Evolutionary conservation across 1,140 invertebrate genomes (phyloP).

Genomic region (Brachionus asplanchnoidis): DNA sequence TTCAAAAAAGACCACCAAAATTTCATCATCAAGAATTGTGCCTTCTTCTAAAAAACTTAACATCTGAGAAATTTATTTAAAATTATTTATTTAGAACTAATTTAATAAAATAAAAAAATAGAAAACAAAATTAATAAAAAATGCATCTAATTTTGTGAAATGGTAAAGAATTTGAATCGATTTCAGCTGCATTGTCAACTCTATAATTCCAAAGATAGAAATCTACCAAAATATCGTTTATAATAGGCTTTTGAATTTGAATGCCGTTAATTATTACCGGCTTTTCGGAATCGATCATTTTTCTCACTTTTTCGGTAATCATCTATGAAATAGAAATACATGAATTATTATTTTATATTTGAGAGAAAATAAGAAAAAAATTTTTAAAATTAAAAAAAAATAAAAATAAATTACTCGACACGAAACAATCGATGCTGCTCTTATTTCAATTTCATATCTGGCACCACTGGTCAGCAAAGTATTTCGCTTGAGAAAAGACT

Average conservation of each 20-base stretch:
- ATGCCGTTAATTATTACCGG: slow-evolving; percentile 53
- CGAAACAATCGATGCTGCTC: slow-evolving; percentile 81
- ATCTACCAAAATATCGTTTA: slow-evolving; percentile 67
- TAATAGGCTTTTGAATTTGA: slow-evolving; percentile 43
- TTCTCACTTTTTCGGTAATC: slow-evolving; percentile 61
- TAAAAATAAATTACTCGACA: slow-evolving; percentile 64
- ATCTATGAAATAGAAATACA: too few species aligned
- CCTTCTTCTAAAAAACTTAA: too few species aligned
- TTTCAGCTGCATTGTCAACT: slow-evolving; percentile 66
- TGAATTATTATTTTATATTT: too few species aligned
- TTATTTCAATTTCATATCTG: slow-evolving; percentile 78
- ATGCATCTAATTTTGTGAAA: slow-evolving; percentile 82
- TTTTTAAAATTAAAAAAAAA: slow-evolving; percentile 17
- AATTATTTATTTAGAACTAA: not conserved
- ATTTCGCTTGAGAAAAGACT: slow-evolving; percentile 66
- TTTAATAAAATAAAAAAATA: not conserved
- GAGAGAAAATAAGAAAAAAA: too few species aligned
- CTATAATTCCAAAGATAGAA: slow-evolving; percentile 88
- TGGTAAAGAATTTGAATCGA: slow-evolving; percentile 66
- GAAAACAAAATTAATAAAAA: slow-evolving; percentile 68
- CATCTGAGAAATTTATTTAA: too few species aligned
- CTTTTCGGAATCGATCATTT: slow-evolving; percentile 47
- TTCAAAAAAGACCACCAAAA: too few species aligned
- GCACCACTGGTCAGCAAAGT: slow-evolving; percentile 62
- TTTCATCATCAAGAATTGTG: too few species aligned